A percentile compares a stretch with the other conserved stretches of the same genome.
Evolutionary conservation across 2,797 vertebrate species (phyloP).

Genomic region (Sebastes alutus): DNA sequence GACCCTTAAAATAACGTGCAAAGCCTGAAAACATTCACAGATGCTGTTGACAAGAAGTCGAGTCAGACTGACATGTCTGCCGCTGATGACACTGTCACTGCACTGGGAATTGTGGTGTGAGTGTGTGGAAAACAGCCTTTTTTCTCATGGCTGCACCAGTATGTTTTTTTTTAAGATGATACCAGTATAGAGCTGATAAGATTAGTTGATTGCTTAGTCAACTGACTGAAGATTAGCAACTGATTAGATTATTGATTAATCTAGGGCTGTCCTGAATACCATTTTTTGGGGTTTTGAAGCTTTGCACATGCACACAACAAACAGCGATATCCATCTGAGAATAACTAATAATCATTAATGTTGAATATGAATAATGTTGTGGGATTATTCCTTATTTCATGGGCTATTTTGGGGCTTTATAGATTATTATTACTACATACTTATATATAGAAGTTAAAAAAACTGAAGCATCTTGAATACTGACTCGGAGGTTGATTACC

Average conservation of each 20-base stretch:
- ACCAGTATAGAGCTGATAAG: not conserved
- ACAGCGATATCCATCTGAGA: no score
- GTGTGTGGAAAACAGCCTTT: not conserved
- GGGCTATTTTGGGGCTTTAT: no score
- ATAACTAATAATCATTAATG: no score
- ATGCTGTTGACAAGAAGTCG: slow-evolving; percentile 40
- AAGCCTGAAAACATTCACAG: slow-evolving; percentile 67
- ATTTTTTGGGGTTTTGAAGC: no score
- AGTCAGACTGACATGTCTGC: slow-evolving; percentile 30
- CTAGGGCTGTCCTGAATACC: no score
- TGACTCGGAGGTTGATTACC: no score
- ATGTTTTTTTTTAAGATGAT: not conserved
- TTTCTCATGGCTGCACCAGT: not conserved
- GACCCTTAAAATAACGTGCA: slow-evolving; percentile 71
- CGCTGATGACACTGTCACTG: slow-evolving; percentile 14
- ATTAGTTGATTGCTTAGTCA: not conserved
- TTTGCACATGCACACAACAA: no score
- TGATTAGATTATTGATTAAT: not conserved
- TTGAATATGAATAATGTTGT: no score
- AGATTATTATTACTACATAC: no score
- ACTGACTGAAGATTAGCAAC: not conserved
- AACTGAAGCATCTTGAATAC: no score
- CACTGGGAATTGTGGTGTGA: not conserved
- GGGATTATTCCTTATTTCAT: no score
- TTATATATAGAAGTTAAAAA: no score